Evolutionary conservation across 2,797 vertebrate genomes (phyloP), one percentile per base, ranked within the genome.

Genomic region (Phalloptychus januarius): DNA sequence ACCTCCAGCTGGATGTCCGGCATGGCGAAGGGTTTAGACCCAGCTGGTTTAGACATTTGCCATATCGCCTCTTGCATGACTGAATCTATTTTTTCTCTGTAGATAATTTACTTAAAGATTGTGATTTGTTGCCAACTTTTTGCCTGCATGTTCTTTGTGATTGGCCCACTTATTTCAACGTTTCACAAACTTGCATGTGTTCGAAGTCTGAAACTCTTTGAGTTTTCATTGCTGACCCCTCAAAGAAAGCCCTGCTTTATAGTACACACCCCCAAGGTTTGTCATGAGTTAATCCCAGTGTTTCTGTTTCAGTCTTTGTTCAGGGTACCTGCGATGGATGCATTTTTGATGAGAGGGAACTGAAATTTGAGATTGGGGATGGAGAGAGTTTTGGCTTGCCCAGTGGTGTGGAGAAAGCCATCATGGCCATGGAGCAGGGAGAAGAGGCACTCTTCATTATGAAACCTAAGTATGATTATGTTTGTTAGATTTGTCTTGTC

Each of bases 341-440:
- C 0, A 88, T 97, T 5, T 99, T 99, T 84, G 98, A 99, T 71
- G 93, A 91, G 78, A 95, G 98, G 78, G 97, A 98, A 40, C 52
- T 99, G 80, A 95, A 91, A 86, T 99, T 98, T 94, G 97, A 98
- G 90, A 86, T 99, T 0, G 97, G 97, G 4, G 97, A 98, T 83
- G 97, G 96, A 31, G 97, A 97, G 25, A 94, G 84, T 87, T 93
- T 96, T 0, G 95, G 96, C 77, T 92, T 99, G 72, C 98, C 98
- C 28, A 77, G 82, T 16, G 98, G 97, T n/a, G 94, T 98, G 87
- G 98, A 99, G 94, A 97, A 96, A 82, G 96, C 96, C 7, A 94
- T 99, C 78, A 97, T 96, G 85, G 95, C 96, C 81, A 99, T 99
- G 98, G 98, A 99, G 87, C 96, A 98, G 80, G 97, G 92, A 0